phyloP scores from a whole-genome alignment of 2,888 invertebrate genomes.

The Meiosimyza platycephala region DNA sequence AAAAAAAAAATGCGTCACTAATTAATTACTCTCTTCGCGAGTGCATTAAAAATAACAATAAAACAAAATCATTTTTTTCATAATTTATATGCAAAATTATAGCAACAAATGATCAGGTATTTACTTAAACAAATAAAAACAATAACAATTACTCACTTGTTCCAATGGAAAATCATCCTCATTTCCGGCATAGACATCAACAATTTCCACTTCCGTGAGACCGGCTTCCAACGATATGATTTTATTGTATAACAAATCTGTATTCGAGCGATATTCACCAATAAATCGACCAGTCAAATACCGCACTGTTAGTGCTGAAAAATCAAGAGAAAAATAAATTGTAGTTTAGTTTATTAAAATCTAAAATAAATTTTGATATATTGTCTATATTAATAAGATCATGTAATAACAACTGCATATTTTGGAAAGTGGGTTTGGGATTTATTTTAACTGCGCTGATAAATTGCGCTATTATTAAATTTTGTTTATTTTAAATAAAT shows the following conservation, averaged over 20 bases:
- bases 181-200: slow-evolving; percentile 81
- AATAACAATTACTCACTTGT: slow-evolving; percentile 67
- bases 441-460: no score
- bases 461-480: no score
- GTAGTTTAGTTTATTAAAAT: neutral
- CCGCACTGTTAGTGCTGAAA: slow-evolving; percentile 80
- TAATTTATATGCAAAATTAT: no score
- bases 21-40: no score
- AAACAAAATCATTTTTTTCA: no score
- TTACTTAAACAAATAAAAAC: neutral
- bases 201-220: slow-evolving; percentile 80
- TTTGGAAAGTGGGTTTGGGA: no score
- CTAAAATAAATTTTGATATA: slow-evolving; percentile 4
- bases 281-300: slow-evolving; percentile 82
- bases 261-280: slow-evolving; percentile 84
- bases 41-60: no score
- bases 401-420: no score
- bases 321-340: slow-evolving; percentile 54
- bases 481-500: no score
- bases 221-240: slow-evolving; percentile 74
- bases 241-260: slow-evolving; percentile 83
- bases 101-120: no score
- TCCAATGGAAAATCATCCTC: slow-evolving; percentile 72
- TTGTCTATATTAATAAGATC: no score
- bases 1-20: no score